These are phyloP conservation scores for Sinotaia quadrata DNA, from an alignment of 2,888 invertebrate genomes.

Conservation along the genomic window DNA sequence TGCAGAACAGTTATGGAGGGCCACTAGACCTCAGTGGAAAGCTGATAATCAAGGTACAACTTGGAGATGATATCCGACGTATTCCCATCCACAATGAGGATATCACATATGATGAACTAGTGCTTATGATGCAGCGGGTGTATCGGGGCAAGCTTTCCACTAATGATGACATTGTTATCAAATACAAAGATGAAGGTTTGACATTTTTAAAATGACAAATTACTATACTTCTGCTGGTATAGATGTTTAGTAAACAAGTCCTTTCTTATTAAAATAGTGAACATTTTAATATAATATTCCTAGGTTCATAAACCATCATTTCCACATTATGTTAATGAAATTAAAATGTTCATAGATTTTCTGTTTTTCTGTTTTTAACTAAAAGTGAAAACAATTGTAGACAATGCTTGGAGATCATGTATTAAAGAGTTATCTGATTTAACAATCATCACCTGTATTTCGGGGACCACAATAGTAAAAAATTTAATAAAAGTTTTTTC, in stretches of 20 bases:
- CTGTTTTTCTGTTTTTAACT: too few species aligned
- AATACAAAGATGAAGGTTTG: conserved; percentile 82
- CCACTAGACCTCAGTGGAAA: conserved; percentile 69
- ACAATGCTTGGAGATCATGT: too few species aligned
- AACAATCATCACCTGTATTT: too few species aligned
- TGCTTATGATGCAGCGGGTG: conserved; percentile 83
- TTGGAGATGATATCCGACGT: conserved; percentile 80
- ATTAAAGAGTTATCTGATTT: too few species aligned
- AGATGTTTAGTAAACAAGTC: conserved; percentile 34
- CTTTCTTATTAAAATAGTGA: background rate
- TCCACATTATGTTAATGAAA: too few species aligned
- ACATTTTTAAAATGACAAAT: background rate
- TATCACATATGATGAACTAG: conserved; percentile 79
- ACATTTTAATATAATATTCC: background rate
- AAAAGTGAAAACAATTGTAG: too few species aligned
- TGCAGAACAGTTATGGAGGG: conserved; percentile 46
- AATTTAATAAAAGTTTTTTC: too few species aligned
- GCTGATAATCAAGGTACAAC: conserved; percentile 74
- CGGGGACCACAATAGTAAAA: too few species aligned
- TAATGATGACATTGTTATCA: conserved; percentile 80
- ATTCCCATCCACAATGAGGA: conserved; percentile 83
- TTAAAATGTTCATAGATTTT: too few species aligned
- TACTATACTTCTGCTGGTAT: background rate
- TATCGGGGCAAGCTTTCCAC: conserved; percentile 78
- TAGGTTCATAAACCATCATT: background rate